A percentile compares a stretch with the other conserved stretches of the same genome.
These are phyloP conservation scores for Exocentrus adspersus DNA, from an alignment of 2,888 invertebrate species.

Conservation along the genomic window DNA sequence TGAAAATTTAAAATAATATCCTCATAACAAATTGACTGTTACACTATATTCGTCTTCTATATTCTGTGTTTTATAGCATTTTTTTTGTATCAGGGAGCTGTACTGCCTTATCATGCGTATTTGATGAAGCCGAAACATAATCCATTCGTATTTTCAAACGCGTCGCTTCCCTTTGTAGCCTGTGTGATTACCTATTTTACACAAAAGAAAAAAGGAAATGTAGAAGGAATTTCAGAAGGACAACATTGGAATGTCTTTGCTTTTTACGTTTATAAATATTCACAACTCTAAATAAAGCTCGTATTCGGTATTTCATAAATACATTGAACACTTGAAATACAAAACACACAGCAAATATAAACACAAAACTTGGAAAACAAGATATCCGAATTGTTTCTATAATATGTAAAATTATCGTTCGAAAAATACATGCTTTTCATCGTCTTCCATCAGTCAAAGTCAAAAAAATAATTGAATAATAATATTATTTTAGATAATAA, in stretches of 20 bases:
- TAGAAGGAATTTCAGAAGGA: background rate
- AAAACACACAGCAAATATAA: no score
- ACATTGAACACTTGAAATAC: no score
- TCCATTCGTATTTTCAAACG: background rate
- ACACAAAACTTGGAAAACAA: no score
- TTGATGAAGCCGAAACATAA: background rate
- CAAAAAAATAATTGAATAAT: no score
- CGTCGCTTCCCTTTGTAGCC: background rate
- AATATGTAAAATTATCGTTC: no score
- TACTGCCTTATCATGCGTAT: background rate
- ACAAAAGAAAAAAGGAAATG: background rate
- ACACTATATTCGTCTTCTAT: conserved; percentile 1
- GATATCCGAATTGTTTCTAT: no score
- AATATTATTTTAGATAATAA: no score
- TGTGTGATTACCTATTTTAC: background rate
- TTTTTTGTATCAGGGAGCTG: background rate
- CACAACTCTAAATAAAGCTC: no score
- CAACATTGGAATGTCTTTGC: background rate
- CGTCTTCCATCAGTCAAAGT: no score
- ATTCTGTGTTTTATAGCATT: background rate
- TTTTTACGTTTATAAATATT: no score
- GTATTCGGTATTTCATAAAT: no score
- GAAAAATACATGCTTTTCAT: no score
- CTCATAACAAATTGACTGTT: conserved; percentile 15
- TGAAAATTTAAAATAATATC: conserved; percentile 18